Evolutionary conservation across 2,113 vertebrate species (phyloP).

Genomic region (Grammomys dolichurus): DNA sequence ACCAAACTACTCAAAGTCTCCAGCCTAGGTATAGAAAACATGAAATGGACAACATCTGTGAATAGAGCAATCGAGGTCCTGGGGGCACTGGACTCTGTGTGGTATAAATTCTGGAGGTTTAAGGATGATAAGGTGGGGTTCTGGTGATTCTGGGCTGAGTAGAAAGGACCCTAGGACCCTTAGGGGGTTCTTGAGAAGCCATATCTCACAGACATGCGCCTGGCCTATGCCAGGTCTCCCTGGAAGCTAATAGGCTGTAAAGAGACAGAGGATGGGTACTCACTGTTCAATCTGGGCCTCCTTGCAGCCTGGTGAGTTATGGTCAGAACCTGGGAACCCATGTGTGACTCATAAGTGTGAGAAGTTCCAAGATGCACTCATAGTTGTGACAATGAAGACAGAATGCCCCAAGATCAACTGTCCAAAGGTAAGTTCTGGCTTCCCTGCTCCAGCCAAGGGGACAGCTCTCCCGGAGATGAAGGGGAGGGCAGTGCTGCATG

Average conservation of each 20-base stretch:
- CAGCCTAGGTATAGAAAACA: too few species aligned
- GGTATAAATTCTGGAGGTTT: neutral
- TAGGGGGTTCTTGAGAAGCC: neutral
- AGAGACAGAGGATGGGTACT: neutral
- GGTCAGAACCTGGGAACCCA: constrained; percentile 73
- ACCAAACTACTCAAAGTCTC: neutral
- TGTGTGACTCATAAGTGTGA: constrained; percentile 85
- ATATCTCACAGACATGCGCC: fast-evolving
- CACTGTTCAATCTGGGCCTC: neutral
- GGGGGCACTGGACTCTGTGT: neutral
- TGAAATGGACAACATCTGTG: neutral
- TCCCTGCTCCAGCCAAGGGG: fast-evolving
- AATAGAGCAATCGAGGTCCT: neutral
- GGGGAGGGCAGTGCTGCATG: too few species aligned
- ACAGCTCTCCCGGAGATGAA: neutral
- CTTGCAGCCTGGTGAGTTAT: constrained; percentile 83
- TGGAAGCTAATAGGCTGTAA: neutral
- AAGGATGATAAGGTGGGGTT: neutral
- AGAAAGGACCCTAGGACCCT: neutral
- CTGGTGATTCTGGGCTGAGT: neutral
- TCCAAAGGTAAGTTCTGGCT: constrained; percentile 77
- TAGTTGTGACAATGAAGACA: constrained; percentile 69
- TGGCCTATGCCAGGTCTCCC: neutral
- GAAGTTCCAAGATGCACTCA: constrained; percentile 47
- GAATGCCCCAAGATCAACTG: constrained; percentile 80